phyloP scores from a whole-genome alignment of 2,797 vertebrate species.

The Thamnophis elegans region DNA sequence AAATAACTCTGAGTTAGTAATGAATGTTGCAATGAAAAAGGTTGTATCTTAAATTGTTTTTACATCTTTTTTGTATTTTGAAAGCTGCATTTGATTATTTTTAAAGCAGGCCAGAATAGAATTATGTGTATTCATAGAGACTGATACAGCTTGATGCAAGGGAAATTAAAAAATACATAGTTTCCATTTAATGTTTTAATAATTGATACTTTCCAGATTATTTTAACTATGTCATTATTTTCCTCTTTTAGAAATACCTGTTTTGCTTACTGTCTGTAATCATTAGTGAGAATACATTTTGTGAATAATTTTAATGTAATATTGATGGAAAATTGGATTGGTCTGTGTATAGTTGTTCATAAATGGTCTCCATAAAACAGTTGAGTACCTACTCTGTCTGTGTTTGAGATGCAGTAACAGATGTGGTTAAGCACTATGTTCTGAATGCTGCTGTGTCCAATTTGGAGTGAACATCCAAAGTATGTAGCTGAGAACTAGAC shows the following conservation, averaged over 20 bases:
- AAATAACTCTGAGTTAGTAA: neutral
- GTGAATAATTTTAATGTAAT: neutral
- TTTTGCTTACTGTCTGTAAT: neutral
- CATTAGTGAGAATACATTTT: neutral
- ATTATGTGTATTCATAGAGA: neutral
- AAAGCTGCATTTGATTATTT: neutral
- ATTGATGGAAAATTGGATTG: conserved; percentile 13
- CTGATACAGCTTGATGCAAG: neutral
- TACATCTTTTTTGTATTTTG: neutral
- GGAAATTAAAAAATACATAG: neutral
- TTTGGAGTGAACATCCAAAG: neutral
- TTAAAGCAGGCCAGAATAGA: neutral
- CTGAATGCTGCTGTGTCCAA: neutral
- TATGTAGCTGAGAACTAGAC: neutral
- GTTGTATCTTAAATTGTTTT: neutral
- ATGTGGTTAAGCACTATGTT: conserved; percentile 5
- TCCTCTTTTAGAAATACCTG: neutral
- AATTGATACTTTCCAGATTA: neutral
- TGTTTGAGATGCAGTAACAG: neutral
- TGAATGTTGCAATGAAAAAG: neutral
- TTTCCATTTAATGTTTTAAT: neutral
- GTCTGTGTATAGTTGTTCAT: conserved; percentile 5
- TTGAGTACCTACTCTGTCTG: neutral
- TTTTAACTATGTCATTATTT: neutral
- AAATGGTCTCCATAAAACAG: conserved; percentile 5